Conservation (phyloP, 2,797 vertebrate species). For the Limosa lapponica region DNA sequence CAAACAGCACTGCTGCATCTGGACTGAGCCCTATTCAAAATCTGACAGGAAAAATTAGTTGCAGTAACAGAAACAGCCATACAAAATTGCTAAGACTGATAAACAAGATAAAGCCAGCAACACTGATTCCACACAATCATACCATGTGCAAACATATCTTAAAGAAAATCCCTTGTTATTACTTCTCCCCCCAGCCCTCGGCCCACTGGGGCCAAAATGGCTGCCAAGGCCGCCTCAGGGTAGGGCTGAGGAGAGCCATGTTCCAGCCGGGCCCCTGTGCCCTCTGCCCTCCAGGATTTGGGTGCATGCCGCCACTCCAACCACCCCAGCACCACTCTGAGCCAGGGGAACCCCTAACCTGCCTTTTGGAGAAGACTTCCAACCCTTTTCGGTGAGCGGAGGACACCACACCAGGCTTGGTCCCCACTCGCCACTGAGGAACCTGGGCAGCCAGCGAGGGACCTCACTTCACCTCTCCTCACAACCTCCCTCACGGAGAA, state of each 20-base stretch:
- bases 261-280: rapidly evolving
- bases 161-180: background rate
- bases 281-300: background rate
- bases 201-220: background rate
- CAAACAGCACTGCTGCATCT: background rate
- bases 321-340: background rate
- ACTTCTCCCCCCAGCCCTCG: background rate
- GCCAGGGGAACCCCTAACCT: background rate
- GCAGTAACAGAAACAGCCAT: background rate
- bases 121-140: background rate
- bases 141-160: background rate
- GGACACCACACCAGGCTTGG: rapidly evolving
- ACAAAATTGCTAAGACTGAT: background rate
- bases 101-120: background rate
- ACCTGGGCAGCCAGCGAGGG: background rate
- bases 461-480: background rate
- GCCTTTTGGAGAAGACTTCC: background rate
- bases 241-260: rapidly evolving
- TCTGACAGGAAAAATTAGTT: background rate
- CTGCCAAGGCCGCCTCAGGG: background rate
- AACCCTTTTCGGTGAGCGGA: rapidly evolving
- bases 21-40: background rate
- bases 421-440: rapidly evolving
- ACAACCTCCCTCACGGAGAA: background rate
- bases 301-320: rapidly evolving